Evolutionary conservation across 2,113 vertebrate species (phyloP).

Genomic region (Miniopterus natalensis): DNA sequence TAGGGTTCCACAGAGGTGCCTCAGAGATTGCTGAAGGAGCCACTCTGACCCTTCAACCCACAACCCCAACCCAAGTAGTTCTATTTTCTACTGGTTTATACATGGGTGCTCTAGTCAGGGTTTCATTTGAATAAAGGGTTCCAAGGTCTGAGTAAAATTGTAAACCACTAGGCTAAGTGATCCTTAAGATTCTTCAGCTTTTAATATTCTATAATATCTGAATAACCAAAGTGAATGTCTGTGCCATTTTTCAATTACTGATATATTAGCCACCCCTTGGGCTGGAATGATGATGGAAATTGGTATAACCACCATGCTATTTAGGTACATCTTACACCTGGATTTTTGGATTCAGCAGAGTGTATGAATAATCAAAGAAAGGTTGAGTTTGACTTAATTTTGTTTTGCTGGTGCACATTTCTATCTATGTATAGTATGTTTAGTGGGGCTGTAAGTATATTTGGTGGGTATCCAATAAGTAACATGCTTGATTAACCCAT

Average conservation of each 20-base stretch:
- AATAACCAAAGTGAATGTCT: background rate
- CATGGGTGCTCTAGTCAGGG: background rate
- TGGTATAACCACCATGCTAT: background rate
- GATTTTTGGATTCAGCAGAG: background rate
- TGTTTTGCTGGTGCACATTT: conserved; percentile 1
- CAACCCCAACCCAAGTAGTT: background rate
- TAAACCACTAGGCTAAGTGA: background rate
- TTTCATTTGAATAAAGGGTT: background rate
- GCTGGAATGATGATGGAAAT: background rate
- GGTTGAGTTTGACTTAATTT: background rate
- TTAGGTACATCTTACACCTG: background rate
- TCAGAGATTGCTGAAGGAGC: background rate
- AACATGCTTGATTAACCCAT: background rate
- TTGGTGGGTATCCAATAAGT: background rate
- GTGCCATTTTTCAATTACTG: background rate
- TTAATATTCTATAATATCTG: background rate
- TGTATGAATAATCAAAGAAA: background rate
- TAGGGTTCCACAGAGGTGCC: background rate
- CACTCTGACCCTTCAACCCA: background rate
- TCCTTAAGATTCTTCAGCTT: background rate
- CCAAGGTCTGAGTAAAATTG: background rate
- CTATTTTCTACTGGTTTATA: background rate
- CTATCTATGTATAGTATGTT: background rate
- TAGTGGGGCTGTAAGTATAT: background rate
- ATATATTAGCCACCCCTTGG: background rate